Percentiles rank a stretch among this genome's conserved stretches.
Conservation (phyloP, 2,888 invertebrate genomes). For the Chrysopilus asiliformis region DNA sequence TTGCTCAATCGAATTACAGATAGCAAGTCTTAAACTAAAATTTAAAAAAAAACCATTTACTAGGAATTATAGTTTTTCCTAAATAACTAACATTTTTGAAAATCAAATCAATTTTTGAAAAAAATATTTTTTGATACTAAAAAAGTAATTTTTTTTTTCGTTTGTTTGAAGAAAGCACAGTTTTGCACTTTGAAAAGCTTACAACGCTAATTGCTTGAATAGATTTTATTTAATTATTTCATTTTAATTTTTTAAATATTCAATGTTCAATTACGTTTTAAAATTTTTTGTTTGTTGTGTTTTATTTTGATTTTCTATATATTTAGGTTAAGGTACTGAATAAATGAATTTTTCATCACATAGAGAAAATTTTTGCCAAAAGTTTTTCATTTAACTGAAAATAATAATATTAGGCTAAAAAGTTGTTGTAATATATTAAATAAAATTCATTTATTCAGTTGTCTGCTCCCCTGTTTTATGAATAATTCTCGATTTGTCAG, state of each 20-base stretch:
- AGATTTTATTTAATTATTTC: slow-evolving; percentile 12
- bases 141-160: no score
- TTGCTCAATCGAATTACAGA: no score
- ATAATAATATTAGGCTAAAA: slow-evolving; percentile 6
- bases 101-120: no score
- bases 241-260: slow-evolving; percentile 6
- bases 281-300: background rate
- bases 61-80: no score
- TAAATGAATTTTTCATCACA: slow-evolving; percentile 22
- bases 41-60: no score
- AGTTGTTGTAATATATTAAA: slow-evolving; percentile 12
- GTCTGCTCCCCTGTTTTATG: slow-evolving; percentile 23
- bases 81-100: no score
- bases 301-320: slow-evolving; percentile 10
- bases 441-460: slow-evolving; percentile 26
- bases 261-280: background rate
- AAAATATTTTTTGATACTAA: no score
- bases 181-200: background rate
- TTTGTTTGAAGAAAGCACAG: no score
- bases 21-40: no score
- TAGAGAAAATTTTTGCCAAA: background rate
- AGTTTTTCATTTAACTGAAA: slow-evolving; percentile 4
- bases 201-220: slow-evolving; percentile 1
- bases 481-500: slow-evolving; percentile 38
- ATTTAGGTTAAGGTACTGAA: slow-evolving; percentile 23